phyloP scores from a whole-genome alignment of 2,888 invertebrate genomes.

The Carcina quercana region DNA sequence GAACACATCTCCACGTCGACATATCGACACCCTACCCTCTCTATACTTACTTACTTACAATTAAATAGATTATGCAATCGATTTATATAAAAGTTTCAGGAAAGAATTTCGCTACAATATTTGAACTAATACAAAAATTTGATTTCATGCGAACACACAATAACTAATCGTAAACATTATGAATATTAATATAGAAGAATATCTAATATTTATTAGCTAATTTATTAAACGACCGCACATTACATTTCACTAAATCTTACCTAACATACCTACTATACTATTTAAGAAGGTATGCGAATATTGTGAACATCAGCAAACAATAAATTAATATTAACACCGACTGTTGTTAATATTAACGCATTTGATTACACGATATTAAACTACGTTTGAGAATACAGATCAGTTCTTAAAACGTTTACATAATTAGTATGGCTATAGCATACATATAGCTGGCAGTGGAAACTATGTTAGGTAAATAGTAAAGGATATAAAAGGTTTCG shows the following conservation, averaged over 20 bases:
- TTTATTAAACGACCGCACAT: conserved; percentile 23
- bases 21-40: conserved; percentile 16
- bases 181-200: conserved; percentile 39
- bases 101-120: conserved; percentile 59
- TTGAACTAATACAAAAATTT: conserved; percentile 53
- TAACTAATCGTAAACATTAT: conserved; percentile 37
- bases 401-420: conserved; percentile 11
- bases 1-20: conserved; percentile 49
- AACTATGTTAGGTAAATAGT: too few relatives aligned
- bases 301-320: conserved; percentile 3
- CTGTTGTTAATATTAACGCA: too few relatives aligned
- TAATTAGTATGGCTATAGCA: too few relatives aligned
- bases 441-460: too few relatives aligned
- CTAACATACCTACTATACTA: conserved; percentile 3
- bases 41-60: conserved; percentile 16
- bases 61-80: conserved; percentile 33
- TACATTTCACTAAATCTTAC: not conserved
- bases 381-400: conserved; percentile 12
- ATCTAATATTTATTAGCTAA: conserved; percentile 46
- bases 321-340: conserved; percentile 5
- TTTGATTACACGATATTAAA: conserved; percentile 8
- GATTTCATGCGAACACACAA: conserved; percentile 39
- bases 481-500: conserved; percentile 12
- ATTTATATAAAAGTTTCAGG: conserved; percentile 32
- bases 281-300: conserved; percentile 1